Base-by-base conservation (phyloP, 2,888 invertebrate species). In the Lithophane leautieri region DNA sequence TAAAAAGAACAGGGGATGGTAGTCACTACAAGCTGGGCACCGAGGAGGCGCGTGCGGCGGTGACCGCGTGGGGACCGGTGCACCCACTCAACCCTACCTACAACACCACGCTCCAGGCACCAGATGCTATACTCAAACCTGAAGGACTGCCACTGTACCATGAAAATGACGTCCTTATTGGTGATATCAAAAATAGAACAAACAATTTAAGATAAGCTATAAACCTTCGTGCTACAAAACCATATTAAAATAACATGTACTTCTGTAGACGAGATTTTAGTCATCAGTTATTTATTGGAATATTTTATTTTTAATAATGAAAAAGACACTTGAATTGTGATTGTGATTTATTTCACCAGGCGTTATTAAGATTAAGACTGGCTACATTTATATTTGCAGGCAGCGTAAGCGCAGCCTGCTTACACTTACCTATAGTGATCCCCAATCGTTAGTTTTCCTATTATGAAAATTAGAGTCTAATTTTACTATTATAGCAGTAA, bases 1-100 rank as follows among this genome's bases (percentile, higher is more conserved):
- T 97, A 6, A 85, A 94, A 25, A 95, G 97, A 82, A 97, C 97
- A 0, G 98, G 98, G 0, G 98, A 98, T 88, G 97, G 97, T 0
- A 97, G 95, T 0, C 97, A 97, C 88, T 96, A 96, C 61, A 89
- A 93, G 6, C 96, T 97, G 9, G 96, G 97, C 0, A 92, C 90
- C 34, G 95, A 95, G 0, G 92, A 94, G 61, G 92, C 90, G 1
- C 93, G 86, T 73, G 79, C 88, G 4, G 88, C 91, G 0, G 94
- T 95, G 0, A 93, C 91, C 0, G 93, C 95, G 4, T 69, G 90
- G 4, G 95, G 95, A 0, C 89, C 91, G 4, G 58, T 94, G 2
- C 96, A 96, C 85, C 96, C 96, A 2, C 77, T 95, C n/a, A 97
- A 97, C 85, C 96, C 96, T 0, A 86, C 92, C 1, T 97, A 94